Base-by-base conservation (phyloP, 2,888 invertebrate species). In the Serrognathus titanus region DNA sequence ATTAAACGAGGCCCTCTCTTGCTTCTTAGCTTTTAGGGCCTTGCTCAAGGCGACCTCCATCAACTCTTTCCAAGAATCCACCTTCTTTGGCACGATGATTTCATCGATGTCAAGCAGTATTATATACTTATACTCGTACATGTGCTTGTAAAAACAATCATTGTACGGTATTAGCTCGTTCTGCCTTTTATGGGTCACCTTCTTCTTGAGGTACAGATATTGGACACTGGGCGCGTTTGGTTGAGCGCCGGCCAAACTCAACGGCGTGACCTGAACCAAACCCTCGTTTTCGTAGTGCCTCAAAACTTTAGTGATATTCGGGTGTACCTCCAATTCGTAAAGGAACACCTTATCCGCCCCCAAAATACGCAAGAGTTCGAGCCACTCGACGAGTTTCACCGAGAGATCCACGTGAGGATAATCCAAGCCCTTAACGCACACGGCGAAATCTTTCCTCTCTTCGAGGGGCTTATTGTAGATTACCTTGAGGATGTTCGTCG, bases 351-450 rank as follows among this genome's bases (percentile, higher is more conserved):
- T 92, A 69, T 92, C 89, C 0, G 92, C 94, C 3, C 94, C 95
- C 49, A 94, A 80, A 40, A 92, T 79, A n/a, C 83, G 83, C 13
- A 94, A 79, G 60, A 92, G 80, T 74, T 95, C 94, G 68, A 95
- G 87, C 95, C 95, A 96, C 75, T 96, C 95, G 48, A 93, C 86
- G 16, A 95, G 80, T 1, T 92, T 83, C 12, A 90, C 88, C 5
- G 92, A 92, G 2, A 93, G 78, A 75, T 94, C 94, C 24, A 7
- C 24, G 68, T 90, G 89, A 76, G 92, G 88, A 71, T 94, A 95
- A 75, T 94, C 93, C 50, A 96, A 79, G 0, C 95, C 95, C 75
- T 94, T 94, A 12, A 94, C 93, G 75, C 94, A 94, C 2, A 94
- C 92, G 1, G 92, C 93, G 72, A 94, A 92, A 9, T 88, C 86